A percentile compares a stretch with the other conserved stretches of the same genome.
phyloP scores from a whole-genome alignment of 1,140 invertebrate species.

The Polypedilum vanderplanki region DNA sequence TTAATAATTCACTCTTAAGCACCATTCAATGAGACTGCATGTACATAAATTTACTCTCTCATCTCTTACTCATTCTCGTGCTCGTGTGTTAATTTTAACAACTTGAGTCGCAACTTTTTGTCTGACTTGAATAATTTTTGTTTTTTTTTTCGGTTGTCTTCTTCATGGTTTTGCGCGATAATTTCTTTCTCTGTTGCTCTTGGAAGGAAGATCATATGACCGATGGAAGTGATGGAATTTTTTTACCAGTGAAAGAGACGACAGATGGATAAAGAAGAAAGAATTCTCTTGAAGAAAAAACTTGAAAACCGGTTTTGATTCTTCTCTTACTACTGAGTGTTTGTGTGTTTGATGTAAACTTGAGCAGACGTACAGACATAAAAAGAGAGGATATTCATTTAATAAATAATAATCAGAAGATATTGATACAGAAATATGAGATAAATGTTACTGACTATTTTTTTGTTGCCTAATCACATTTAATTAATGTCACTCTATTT shows the following conservation, averaged over 20 bases:
- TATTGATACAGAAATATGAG: too few relatives aligned
- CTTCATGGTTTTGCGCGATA: background rate
- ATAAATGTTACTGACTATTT: too few relatives aligned
- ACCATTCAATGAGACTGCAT: background rate
- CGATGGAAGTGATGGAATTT: background rate
- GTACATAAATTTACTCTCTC: background rate
- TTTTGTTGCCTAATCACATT: background rate
- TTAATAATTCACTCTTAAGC: constrained; percentile 16
- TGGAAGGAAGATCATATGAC: constrained; percentile 10
- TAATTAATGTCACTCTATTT: background rate
- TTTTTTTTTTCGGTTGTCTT: background rate
- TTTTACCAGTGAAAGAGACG: background rate
- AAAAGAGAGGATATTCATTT: background rate
- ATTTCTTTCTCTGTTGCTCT: background rate
- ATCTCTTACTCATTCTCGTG: too few relatives aligned
- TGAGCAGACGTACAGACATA: background rate
- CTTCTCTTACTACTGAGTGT: background rate
- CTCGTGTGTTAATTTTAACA: background rate
- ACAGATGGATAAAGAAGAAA: constrained; percentile 15
- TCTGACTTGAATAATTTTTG: background rate
- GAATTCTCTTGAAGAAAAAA: background rate
- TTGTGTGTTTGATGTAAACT: background rate
- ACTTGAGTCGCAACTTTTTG: background rate
- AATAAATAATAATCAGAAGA: too few relatives aligned
- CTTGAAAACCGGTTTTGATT: background rate